Percentiles rank a stretch among this genome's conserved stretches.
Evolutionary conservation across 2,888 invertebrate species (phyloP).

Genomic region (Nymphalis urticae): DNA sequence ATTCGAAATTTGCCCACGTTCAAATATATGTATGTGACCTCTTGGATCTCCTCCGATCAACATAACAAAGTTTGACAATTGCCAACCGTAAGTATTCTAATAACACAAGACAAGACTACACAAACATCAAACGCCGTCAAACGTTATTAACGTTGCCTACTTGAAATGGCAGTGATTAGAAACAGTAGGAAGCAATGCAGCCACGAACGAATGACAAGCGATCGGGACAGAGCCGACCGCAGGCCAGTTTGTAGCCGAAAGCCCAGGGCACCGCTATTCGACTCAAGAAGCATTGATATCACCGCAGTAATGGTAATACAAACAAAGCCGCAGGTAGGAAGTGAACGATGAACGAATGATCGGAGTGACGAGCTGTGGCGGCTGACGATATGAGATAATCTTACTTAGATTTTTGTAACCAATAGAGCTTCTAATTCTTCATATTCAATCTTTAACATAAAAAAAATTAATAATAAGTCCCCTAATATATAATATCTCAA

Average conservation of each 20-base stretch:
- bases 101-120: background rate
- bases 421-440: too few relatives aligned
- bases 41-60: background rate
- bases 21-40: background rate
- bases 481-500: too few relatives aligned
- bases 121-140: background rate
- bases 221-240: conserved; percentile 36
- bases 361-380: conserved; percentile 36
- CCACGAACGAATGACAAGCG: conserved; percentile 32
- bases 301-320: conserved; percentile 60
- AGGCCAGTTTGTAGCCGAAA: conserved; percentile 31
- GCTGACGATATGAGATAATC: background rate
- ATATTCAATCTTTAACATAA: too few relatives aligned
- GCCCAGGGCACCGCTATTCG: conserved; percentile 55
- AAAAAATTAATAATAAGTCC: too few relatives aligned
- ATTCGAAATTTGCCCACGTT: too few relatives aligned
- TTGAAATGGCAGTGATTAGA: conserved; percentile 10
- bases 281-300: conserved; percentile 64
- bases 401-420: background rate
- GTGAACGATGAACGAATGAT: conserved; percentile 43
- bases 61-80: background rate
- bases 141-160: background rate
- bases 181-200: conserved; percentile 28
- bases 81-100: conserved; percentile 4
- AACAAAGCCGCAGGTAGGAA: conserved; percentile 65